Base-by-base conservation (phyloP, 1,140 invertebrate genomes). In the Stegodyphus dumicola region DNA sequence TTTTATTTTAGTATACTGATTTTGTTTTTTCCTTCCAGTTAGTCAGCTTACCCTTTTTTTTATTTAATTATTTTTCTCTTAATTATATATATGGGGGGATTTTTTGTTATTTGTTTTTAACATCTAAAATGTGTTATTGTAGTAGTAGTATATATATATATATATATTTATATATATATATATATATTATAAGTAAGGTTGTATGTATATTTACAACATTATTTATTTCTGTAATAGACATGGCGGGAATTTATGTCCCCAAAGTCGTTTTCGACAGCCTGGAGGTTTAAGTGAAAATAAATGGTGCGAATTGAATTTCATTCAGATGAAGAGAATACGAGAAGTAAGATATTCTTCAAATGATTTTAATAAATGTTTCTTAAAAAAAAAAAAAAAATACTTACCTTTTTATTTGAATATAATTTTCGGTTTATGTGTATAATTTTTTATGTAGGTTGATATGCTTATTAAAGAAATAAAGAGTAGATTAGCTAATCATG, bases 251-350 rank as follows among this genome's bases (percentile, higher is more conserved):
- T 88, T 9, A 88, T 88, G 33, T 87, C 88, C 88, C 7, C 86
- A 85, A 48, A 89, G 90, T 18, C 88, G 90, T 74, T 92, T 92
- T 87, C 85, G 87, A 52, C 87, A 90, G 7, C 88, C 88, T 52
- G 87, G 51, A 89, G 88, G 86, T 49, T 87, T 88, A 6, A 88
- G 87, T 6, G 95, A 96, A 89, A 89, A 89, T 54, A 88, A 91
- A 6, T 98, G 96, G 96, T 94, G 94, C 6, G 90, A 91, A 5
- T 90, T 92, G 2, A 93, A 94, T 89, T 95, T 93, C 89, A 92
- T 98, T 52, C 95, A 96, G 88, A 89, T 94, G 15, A 93, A 93
- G 13, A 92, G 94, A 0, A 89, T 98, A 4, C 92, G 92, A 9
- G 96, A 97, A 89, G 93, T 83, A 77, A 73, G 64, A 54, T 54